A percentile compares a stretch with the other conserved stretches of the same genome.
Conservation (phyloP, 2,888 invertebrate genomes). For the Cryptus viduatorius region DNA sequence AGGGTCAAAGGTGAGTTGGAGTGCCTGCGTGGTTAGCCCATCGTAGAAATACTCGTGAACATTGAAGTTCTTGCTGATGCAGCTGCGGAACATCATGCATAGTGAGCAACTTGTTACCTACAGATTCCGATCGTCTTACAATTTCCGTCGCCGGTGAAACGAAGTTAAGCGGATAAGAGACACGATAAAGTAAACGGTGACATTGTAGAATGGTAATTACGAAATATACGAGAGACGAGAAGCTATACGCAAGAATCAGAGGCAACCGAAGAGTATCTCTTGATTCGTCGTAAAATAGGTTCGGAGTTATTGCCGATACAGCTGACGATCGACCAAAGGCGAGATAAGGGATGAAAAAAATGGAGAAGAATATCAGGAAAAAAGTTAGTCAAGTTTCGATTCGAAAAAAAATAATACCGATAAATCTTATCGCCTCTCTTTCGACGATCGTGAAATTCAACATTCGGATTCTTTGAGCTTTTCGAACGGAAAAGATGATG, state of each 20-base stretch:
- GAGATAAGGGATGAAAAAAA: not conserved
- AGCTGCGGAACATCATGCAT: constrained; percentile 8
- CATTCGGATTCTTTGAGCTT: not conserved
- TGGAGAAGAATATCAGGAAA: not conserved
- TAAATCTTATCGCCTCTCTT: not conserved
- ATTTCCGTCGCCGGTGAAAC: not conserved
- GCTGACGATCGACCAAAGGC: not conserved
- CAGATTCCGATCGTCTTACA: not conserved
- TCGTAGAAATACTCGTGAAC: not conserved
- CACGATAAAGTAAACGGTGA: not conserved
- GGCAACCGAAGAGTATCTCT: not conserved
- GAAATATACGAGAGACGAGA: not conserved
- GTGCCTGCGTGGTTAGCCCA: not conserved
- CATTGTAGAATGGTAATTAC: not conserved
- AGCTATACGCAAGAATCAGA: not conserved
- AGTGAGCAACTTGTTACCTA: not conserved
- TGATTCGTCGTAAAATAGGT: not conserved
- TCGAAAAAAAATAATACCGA: not conserved
- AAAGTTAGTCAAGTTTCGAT: not conserved
- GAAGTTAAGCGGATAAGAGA: not conserved
- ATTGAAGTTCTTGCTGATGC: not conserved
- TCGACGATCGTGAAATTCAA: not conserved
- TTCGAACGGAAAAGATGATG: too few species aligned
- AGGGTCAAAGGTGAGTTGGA: not conserved
- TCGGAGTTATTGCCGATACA: not conserved